Percentiles rank a stretch among this genome's conserved stretches.
phyloP scores from a whole-genome alignment of 2,797 vertebrate genomes.

The Pampus argenteus region DNA sequence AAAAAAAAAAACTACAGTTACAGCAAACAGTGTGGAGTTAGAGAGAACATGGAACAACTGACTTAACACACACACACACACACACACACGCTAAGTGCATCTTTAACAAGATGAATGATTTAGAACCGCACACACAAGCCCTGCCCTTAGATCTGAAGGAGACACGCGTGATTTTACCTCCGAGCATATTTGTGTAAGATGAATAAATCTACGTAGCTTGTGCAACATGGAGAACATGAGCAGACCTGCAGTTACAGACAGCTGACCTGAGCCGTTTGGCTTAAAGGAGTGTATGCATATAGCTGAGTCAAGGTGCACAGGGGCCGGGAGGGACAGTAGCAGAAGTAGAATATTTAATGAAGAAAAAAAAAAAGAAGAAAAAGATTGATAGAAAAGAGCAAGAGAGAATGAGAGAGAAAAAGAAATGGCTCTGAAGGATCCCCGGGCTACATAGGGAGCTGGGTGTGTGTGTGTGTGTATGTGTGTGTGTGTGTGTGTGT shows the following conservation, averaged over 20 bases:
- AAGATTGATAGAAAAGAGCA: slow-evolving; percentile 44
- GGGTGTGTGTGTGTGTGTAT: slow-evolving; percentile 66
- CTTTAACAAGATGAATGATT: slow-evolving; percentile 35
- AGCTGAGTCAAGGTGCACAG: background rate
- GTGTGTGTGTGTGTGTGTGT: slow-evolving; percentile 66
- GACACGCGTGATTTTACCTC: slow-evolving; percentile 38
- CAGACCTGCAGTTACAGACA: slow-evolving; percentile 57
- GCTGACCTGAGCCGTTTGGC: slow-evolving; percentile 38
- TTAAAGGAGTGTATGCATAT: slow-evolving; percentile 30
- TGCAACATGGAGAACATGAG: slow-evolving; percentile 47
- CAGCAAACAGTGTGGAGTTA: slow-evolving; percentile 18
- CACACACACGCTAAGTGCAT: background rate
- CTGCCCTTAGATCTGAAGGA: slow-evolving; percentile 8
- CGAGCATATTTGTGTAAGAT: slow-evolving; percentile 37
- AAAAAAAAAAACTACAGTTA: no score
- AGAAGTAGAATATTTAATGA: slow-evolving; percentile 24
- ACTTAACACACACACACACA: slow-evolving; percentile 28
- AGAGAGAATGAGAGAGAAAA: slow-evolving; percentile 51
- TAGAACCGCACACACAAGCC: slow-evolving; percentile 20
- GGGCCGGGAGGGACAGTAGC: slow-evolving; percentile 12
- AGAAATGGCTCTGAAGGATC: slow-evolving; percentile 79
- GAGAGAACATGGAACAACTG: slow-evolving; percentile 46
- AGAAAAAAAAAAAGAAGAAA: slow-evolving; percentile 20
- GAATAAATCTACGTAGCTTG: slow-evolving; percentile 48
- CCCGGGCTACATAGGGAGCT: slow-evolving; percentile 80